A percentile compares a stretch with the other conserved stretches of the same genome.
Conservation (phyloP, 2,113 vertebrate species). For the Chrysemys picta region DNA sequence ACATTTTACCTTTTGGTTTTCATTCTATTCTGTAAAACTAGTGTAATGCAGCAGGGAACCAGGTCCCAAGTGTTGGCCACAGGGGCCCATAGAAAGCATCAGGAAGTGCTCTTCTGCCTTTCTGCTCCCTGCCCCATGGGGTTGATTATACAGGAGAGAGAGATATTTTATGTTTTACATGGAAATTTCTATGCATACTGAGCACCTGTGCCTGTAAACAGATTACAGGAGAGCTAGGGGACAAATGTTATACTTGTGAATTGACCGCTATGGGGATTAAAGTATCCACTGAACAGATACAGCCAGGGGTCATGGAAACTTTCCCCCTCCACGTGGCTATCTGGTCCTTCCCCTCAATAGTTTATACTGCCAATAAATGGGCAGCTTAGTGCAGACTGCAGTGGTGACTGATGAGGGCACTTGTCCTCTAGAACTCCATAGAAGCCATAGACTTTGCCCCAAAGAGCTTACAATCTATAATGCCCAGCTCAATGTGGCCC, state of each 20-base stretch:
- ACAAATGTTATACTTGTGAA: not conserved
- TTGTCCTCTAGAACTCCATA: not conserved
- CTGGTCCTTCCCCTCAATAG: not conserved
- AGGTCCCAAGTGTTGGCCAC: accelerated
- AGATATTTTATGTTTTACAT: not conserved
- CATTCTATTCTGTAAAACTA: not conserved
- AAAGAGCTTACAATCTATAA: not conserved
- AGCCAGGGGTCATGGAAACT: not conserved
- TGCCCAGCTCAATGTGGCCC: not conserved
- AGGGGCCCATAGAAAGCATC: not conserved
- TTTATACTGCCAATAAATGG: not conserved
- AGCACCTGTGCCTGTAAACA: not conserved
- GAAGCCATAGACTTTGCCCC: not conserved
- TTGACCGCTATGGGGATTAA: not conserved
- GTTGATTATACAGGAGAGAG: not conserved
- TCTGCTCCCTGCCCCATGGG: not conserved
- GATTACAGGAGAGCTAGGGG: not conserved
- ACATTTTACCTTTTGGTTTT: not conserved
- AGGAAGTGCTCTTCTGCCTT: not conserved
- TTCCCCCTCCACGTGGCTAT: not conserved
- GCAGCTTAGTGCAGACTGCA: not conserved
- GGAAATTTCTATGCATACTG: not conserved
- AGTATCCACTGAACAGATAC: not conserved
- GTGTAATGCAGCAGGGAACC: not conserved
- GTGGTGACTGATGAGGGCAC: not conserved